Percentiles rank a stretch among this genome's conserved stretches.
Conservation (phyloP, 2,888 invertebrate species). For the Molorchus minor region DNA sequence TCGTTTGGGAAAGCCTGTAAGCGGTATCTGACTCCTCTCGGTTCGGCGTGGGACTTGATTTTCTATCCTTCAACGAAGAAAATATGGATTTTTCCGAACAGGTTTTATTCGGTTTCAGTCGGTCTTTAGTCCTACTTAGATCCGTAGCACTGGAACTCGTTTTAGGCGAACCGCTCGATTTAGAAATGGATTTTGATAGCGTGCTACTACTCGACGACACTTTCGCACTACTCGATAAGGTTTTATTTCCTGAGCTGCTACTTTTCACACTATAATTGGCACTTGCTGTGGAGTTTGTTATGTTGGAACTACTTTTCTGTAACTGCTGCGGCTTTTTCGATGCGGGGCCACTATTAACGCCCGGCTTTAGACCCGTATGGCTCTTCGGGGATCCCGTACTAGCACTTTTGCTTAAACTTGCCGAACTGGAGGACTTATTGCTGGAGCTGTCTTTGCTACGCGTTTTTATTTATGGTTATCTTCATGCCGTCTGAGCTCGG, state of each 20-base stretch:
- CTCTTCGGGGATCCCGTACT: slow-evolving; percentile 78
- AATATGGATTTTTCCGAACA: slow-evolving; percentile 73
- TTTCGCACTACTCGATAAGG: slow-evolving; percentile 30
- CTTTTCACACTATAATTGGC: slow-evolving; percentile 32
- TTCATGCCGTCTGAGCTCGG: slow-evolving; percentile 90
- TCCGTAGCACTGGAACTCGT: slow-evolving; percentile 63
- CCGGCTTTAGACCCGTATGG: slow-evolving; percentile 83
- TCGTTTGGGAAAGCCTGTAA: slow-evolving; percentile 68
- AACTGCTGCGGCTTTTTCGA: slow-evolving; percentile 78
- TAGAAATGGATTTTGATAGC: slow-evolving; percentile 36
- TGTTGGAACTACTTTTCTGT: slow-evolving; percentile 51
- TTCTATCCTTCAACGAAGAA: slow-evolving; percentile 68
- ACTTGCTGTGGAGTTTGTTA: slow-evolving; percentile 42
- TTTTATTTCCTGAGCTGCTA: slow-evolving; percentile 40
- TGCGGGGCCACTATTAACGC: slow-evolving; percentile 87
- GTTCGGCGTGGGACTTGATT: slow-evolving; percentile 73
- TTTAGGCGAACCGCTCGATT: slow-evolving; percentile 68
- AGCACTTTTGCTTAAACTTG: slow-evolving; percentile 35
- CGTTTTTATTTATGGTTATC: slow-evolving; percentile 90
- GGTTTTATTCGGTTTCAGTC: slow-evolving; percentile 69
- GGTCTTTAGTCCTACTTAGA: slow-evolving; percentile 70
- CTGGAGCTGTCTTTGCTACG: slow-evolving; percentile 70
- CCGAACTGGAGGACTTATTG: slow-evolving; percentile 28
- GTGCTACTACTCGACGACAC: slow-evolving; percentile 9
- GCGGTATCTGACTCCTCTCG: slow-evolving; percentile 73